Percentiles rank a stretch among this genome's conserved stretches.
These are phyloP conservation scores for Nasonovia ribisnigri DNA, from an alignment of 2,888 invertebrate genomes.

Conservation along the genomic window DNA sequence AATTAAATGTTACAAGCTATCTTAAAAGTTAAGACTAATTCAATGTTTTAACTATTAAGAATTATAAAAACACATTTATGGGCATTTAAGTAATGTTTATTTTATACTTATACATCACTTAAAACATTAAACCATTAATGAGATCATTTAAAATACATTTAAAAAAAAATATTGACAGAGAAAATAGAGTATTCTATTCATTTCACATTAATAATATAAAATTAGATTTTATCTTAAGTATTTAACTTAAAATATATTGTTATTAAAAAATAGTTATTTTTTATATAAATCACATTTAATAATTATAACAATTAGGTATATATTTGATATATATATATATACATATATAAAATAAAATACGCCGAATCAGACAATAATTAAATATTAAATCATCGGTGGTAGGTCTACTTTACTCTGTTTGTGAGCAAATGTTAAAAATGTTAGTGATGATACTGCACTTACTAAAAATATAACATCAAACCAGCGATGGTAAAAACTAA, in stretches of 20 bases:
- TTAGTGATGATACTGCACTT: slow-evolving; percentile 94
- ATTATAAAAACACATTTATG: background rate
- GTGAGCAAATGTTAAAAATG: slow-evolving; percentile 94
- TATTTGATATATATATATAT: background rate
- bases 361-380: background rate
- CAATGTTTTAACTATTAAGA: background rate
- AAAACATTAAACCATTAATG: slow-evolving; percentile 35
- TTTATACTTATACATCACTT: slow-evolving; percentile 4
- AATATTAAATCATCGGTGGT: slow-evolving; percentile 47
- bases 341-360: background rate
- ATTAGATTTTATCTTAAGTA: background rate
- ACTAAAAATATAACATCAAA: slow-evolving; percentile 99
- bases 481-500: slow-evolving; percentile 99
- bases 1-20: background rate
- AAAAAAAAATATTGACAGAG: slow-evolving; percentile 12
- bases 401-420: slow-evolving; percentile 74
- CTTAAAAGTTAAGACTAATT: background rate
- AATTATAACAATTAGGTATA: background rate
- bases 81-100: background rate
- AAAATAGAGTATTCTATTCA: background rate
- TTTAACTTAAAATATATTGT: background rate
- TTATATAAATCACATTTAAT: background rate
- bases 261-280: background rate
- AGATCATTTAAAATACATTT: slow-evolving; percentile 46
- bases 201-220: background rate